Conservation (phyloP, 1,140 invertebrate species). For the Plutomurus gul region DNA sequence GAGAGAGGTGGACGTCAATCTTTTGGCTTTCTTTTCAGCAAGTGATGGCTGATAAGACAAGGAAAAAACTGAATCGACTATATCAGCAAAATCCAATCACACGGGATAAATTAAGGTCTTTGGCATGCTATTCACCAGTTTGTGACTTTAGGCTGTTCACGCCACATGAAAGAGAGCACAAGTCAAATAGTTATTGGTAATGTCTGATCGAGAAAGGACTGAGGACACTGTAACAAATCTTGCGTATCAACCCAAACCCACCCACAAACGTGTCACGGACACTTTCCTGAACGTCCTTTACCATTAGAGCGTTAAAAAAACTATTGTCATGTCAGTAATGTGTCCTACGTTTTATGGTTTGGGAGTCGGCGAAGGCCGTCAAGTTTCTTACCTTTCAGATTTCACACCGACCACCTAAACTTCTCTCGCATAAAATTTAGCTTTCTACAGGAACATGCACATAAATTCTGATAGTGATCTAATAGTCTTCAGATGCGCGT, state of each 20-base stretch:
- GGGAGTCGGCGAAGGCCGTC: background rate
- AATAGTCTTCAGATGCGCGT: too few relatives aligned
- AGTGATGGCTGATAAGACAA: background rate
- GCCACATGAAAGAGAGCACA: too few relatives aligned
- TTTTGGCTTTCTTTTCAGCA: background rate
- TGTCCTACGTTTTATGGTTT: background rate
- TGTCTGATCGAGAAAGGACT: too few relatives aligned
- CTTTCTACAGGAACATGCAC: too few relatives aligned
- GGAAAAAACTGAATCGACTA: slow-evolving; percentile 9
- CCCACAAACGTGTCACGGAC: background rate
- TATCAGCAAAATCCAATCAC: slow-evolving; percentile 18
- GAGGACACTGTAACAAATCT: too few relatives aligned
- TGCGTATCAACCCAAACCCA: too few relatives aligned
- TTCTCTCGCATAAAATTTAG: background rate
- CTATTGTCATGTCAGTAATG: background rate
- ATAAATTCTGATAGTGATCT: too few relatives aligned
- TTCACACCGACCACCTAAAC: background rate
- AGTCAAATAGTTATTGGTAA: too few relatives aligned
- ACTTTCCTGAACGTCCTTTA: background rate
- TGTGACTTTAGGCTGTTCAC: too few relatives aligned
- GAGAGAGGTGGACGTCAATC: background rate
- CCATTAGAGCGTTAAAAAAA: background rate
- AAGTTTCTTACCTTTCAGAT: background rate
- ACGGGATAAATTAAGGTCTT: slow-evolving; percentile 22
- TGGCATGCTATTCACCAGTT: background rate